Conservation (phyloP, 2,113 vertebrate species). For the Sceloporus undulatus region DNA sequence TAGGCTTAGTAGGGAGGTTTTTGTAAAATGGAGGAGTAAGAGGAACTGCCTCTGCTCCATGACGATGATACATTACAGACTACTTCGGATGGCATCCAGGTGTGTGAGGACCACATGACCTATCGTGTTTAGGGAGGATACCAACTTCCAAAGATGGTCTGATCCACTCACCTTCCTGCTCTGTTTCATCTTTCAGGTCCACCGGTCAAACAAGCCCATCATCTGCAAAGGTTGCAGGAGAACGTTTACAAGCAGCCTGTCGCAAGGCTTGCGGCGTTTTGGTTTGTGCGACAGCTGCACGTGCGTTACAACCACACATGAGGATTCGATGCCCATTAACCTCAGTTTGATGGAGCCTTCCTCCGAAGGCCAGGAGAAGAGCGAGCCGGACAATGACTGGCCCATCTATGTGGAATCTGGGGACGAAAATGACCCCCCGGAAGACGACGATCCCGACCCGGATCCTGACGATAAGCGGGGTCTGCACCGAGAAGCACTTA, state of each 20-base stretch:
- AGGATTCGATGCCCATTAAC: conserved; percentile 83
- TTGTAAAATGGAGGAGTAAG: no score
- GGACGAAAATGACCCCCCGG: conserved; percentile 84
- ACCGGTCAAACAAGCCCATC: conserved; percentile 92
- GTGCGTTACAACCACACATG: conserved; percentile 89
- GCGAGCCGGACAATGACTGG: conserved; percentile 86
- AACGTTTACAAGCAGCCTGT: conserved; percentile 89
- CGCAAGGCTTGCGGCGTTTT: conserved; percentile 88
- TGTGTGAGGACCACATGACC: neutral
- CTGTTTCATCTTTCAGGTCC: conserved; percentile 81
- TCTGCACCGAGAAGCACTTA: conserved; percentile 75
- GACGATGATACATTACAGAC: neutral
- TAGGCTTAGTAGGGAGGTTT: no score
- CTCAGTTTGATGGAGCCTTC: conserved; percentile 80
- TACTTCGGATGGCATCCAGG: neutral
- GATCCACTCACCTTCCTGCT: neutral
- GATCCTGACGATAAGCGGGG: conserved; percentile 82
- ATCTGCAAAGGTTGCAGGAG: conserved; percentile 94
- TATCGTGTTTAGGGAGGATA: no score
- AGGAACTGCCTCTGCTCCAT: neutral
- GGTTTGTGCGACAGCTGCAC: conserved; percentile 95
- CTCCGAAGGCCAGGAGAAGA: conserved; percentile 83
- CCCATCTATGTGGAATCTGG: conserved; percentile 94
- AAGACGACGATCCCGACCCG: conserved; percentile 77
- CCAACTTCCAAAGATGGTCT: rapidly evolving